Conservation (phyloP, 2,113 vertebrate genomes). For the Micromys minutus region DNA sequence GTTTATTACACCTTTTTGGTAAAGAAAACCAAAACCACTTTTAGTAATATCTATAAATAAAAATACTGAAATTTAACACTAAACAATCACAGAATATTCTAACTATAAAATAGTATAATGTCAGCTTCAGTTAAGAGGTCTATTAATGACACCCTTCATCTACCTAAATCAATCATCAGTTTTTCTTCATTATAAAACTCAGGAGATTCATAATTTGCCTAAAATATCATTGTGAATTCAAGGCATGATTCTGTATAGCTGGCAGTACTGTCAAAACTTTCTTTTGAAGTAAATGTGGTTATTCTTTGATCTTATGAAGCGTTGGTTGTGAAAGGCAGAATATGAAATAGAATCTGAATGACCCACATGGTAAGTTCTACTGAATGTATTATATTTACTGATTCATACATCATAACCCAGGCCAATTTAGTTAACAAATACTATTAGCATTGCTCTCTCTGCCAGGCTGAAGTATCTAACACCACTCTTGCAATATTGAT, state of each 20-base stretch:
- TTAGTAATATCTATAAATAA: neutral
- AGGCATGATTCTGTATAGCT: neutral
- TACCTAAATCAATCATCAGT: neutral
- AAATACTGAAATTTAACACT: neutral
- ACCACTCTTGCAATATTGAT: neutral
- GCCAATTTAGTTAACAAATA: neutral
- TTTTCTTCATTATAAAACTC: neutral
- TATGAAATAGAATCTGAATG: neutral
- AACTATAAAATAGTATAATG: neutral
- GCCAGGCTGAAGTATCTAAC: neutral
- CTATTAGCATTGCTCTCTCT: neutral
- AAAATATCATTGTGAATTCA: neutral
- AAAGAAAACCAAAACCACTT: neutral
- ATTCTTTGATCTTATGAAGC: neutral
- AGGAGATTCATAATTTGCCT: neutral
- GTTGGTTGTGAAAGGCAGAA: neutral
- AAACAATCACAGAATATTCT: neutral
- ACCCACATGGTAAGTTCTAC: neutral
- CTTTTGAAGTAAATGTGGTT: neutral
- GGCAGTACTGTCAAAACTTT: neutral
- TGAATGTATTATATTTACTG: neutral
- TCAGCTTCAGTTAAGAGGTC: rapidly evolving
- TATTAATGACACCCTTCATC: neutral
- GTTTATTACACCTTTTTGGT: neutral
- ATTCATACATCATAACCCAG: neutral